Conservation (phyloP, 30 jellyfish, hydroid and myxozoan species). For the Turritopsis dohrnii region DNA sequence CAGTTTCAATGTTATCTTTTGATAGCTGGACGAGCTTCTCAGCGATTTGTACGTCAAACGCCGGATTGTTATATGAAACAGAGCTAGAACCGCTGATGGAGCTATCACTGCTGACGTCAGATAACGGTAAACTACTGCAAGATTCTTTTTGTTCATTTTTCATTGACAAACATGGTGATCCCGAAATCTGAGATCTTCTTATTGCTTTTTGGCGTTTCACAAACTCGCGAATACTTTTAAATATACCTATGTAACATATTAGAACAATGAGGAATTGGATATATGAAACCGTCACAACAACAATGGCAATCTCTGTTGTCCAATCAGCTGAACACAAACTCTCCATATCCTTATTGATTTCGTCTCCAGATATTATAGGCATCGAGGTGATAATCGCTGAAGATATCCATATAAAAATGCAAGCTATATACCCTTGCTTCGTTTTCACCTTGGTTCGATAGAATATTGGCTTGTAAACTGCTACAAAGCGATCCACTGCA, state of each 20-base stretch:
- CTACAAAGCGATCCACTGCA: conserved; percentile 87
- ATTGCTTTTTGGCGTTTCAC: conserved; percentile 64
- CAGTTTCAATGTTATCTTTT: conserved; percentile 4
- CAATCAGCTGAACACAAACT: conserved; percentile 72
- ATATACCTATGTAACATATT: conserved; percentile 46
- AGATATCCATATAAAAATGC: conserved; percentile 31
- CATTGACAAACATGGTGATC: conserved; percentile 16
- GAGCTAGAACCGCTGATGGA: conserved; percentile 6
- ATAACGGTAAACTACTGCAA: not conserved
- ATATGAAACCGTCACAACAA: conserved; percentile 54
- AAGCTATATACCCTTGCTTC: conserved; percentile 34
- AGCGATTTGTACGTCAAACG: not conserved
- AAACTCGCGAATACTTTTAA: conserved; percentile 34
- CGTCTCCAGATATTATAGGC: conserved; percentile 45
- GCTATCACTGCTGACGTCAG: not conserved
- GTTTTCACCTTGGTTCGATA: conserved; percentile 54
- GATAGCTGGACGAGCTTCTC: not conserved
- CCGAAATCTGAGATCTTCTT: conserved; percentile 55
- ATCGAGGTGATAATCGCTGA: conserved; percentile 40
- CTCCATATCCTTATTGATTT: conserved; percentile 33
- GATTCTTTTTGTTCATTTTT: conserved; percentile 1
- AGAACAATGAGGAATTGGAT: conserved; percentile 56
- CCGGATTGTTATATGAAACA: not conserved
- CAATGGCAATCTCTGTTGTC: conserved; percentile 50
- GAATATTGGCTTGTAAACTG: conserved; percentile 58